Evolutionary conservation across 1,140 invertebrate species (phyloP).

Genomic region (Hesperophylax magnus): DNA sequence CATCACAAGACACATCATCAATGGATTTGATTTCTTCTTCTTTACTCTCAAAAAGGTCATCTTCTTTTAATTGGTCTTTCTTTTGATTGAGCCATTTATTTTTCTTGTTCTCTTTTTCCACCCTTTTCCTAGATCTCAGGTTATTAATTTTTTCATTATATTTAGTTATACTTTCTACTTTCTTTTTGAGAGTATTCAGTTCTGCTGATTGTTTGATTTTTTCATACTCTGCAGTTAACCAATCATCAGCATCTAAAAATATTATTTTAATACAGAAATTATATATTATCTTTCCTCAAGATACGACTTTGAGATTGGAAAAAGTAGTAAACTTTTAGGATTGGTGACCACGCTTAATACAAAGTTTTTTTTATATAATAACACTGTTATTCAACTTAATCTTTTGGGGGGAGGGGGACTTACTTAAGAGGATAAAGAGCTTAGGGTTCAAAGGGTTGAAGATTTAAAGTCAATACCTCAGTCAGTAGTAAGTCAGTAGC

Average conservation of each 20-base stretch:
- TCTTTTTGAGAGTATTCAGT: slow-evolving; percentile 69
- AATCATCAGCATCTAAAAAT: slow-evolving; percentile 71
- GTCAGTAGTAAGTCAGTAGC: no score
- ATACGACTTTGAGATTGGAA: no score
- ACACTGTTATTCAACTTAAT: no score
- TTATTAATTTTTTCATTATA: slow-evolving; percentile 72
- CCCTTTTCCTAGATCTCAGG: slow-evolving; percentile 65
- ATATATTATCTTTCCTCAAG: no score
- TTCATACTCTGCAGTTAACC: slow-evolving; percentile 78
- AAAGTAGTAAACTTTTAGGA: no score
- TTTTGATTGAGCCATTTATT: slow-evolving; percentile 50
- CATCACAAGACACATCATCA: slow-evolving; percentile 62
- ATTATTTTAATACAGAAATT: slow-evolving; percentile 1
- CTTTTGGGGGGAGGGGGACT: no score
- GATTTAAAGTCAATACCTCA: no score
- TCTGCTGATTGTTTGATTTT: slow-evolving; percentile 73
- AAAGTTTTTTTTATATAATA: no score
- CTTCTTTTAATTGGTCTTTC: slow-evolving; percentile 60
- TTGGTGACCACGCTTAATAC: no score
- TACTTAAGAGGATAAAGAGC: no score
- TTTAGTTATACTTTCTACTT: slow-evolving; percentile 73
- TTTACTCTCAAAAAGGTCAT: slow-evolving; percentile 62
- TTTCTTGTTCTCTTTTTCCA: slow-evolving; percentile 62
- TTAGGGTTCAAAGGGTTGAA: no score
- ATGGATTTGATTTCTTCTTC: background rate